These are phyloP conservation scores for Ctenomys sociabilis DNA, from an alignment of 2,113 vertebrate species.

Conservation along the genomic window DNA sequence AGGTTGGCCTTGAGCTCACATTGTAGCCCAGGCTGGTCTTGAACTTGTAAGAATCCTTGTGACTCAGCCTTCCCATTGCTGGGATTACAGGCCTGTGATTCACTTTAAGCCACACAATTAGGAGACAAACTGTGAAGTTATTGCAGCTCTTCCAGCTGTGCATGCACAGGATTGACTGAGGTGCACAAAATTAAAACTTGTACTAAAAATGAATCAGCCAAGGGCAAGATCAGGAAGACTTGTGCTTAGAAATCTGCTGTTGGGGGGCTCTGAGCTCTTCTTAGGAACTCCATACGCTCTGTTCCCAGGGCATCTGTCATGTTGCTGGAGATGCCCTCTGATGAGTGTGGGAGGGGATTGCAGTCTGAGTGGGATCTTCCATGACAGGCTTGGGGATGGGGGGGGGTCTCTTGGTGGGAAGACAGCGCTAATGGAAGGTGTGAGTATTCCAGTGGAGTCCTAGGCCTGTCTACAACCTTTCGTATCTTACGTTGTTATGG, in stretches of 20 bases:
- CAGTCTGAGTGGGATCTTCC: no score
- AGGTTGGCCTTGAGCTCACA: no score
- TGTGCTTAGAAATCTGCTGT: neutral
- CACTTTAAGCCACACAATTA: neutral
- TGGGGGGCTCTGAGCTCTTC: neutral
- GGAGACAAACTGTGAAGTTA: neutral
- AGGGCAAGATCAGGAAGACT: neutral
- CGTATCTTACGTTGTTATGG: neutral
- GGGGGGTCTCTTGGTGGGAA: neutral
- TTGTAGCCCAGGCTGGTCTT: no score
- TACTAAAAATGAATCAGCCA: constrained; percentile 7
- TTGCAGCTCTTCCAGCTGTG: neutral
- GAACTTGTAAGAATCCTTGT: no score
- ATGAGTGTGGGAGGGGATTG: no score
- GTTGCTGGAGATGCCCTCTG: neutral
- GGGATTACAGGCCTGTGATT: neutral
- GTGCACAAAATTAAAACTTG: neutral
- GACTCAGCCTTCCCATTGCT: no score
- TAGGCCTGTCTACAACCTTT: neutral
- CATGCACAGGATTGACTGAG: neutral
- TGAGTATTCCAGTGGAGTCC: no score
- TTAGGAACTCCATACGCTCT: neutral
- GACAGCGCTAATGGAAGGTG: neutral
- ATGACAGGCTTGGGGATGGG: neutral
- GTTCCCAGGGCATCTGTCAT: neutral